These are phyloP conservation scores for Nudaria mundana DNA, from an alignment of 2,888 invertebrate species.

Conservation along the genomic window DNA sequence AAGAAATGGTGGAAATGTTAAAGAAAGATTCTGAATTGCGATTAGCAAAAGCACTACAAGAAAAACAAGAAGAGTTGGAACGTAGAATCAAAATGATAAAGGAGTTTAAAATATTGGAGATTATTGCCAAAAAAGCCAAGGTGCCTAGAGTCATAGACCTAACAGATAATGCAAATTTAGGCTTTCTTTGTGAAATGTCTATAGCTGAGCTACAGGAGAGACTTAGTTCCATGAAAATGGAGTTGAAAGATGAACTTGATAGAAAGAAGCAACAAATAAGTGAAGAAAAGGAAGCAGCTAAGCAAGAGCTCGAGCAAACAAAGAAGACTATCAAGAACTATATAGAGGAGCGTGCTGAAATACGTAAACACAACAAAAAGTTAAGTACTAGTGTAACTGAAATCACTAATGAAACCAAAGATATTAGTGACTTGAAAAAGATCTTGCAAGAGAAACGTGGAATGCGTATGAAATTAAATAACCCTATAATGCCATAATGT, in stretches of 20 bases:
- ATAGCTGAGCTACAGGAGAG: constrained; percentile 82
- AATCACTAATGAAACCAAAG: constrained; percentile 48
- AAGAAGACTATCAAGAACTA: constrained; percentile 65
- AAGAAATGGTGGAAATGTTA: constrained; percentile 50
- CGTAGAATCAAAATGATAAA: constrained; percentile 71
- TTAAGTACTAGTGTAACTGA: constrained; percentile 19
- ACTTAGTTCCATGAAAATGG: constrained; percentile 69
- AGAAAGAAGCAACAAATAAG: constrained; percentile 66
- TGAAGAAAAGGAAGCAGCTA: constrained; percentile 64
- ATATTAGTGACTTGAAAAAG: constrained; percentile 70
- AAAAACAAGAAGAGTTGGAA: constrained; percentile 73
- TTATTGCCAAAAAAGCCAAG: constrained; percentile 75
- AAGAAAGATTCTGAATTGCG: constrained; percentile 55
- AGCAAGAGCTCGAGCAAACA: constrained; percentile 68
- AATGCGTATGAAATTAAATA: constrained; percentile 40
- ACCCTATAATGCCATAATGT: constrained; percentile 6
- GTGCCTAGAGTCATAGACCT: constrained; percentile 80
- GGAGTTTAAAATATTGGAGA: constrained; percentile 71
- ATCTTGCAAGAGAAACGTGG: constrained; percentile 73
- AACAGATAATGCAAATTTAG: constrained; percentile 80
- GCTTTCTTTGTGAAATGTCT: constrained; percentile 84
- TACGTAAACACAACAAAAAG: constrained; percentile 52
- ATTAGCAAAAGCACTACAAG: constrained; percentile 59
- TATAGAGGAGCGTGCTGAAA: constrained; percentile 50
- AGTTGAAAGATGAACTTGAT: constrained; percentile 76